A percentile compares a stretch with the other conserved stretches of the same genome.
These are phyloP conservation scores for Oreochromis tanganicae DNA, from an alignment of 2,113 vertebrate genomes.

Conservation along the genomic window DNA sequence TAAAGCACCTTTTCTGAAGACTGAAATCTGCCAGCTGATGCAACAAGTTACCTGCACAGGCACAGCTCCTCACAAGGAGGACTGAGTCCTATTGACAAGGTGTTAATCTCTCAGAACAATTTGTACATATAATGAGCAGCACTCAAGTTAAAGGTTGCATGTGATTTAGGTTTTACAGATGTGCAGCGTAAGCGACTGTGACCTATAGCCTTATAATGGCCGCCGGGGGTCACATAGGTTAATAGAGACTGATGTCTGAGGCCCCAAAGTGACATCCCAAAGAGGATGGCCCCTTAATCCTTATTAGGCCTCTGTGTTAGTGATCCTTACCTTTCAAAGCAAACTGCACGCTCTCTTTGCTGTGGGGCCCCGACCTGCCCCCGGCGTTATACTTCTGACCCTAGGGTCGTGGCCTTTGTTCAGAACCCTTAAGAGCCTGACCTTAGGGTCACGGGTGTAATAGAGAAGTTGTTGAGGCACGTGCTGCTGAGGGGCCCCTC, in stretches of 20 bases:
- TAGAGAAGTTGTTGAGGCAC: conserved; percentile 86
- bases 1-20: not conserved
- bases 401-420: conserved; percentile 87
- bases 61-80: not conserved
- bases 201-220: conserved; percentile 57
- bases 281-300: conserved; percentile 78
- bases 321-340: conserved; percentile 81
- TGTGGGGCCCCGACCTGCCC: conserved; percentile 76
- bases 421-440: conserved; percentile 82
- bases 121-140: conserved; percentile 24
- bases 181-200: conserved; percentile 25
- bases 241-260: conserved; percentile 73
- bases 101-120: conserved; percentile 19
- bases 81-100: not conserved
- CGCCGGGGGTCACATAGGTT: conserved; percentile 65
- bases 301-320: conserved; percentile 77
- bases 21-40: not conserved
- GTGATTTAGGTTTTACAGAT: conserved; percentile 27
- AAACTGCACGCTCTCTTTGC: conserved; percentile 82
- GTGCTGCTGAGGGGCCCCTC: conserved; percentile 76
- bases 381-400: conserved; percentile 85
- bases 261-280: conserved; percentile 71
- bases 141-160: not conserved
- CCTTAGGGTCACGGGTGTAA: conserved; percentile 82
- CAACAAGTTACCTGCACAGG: not conserved